phyloP scores from a whole-genome alignment of 2,113 vertebrate species.

The Ptilonorhynchus violaceus region DNA sequence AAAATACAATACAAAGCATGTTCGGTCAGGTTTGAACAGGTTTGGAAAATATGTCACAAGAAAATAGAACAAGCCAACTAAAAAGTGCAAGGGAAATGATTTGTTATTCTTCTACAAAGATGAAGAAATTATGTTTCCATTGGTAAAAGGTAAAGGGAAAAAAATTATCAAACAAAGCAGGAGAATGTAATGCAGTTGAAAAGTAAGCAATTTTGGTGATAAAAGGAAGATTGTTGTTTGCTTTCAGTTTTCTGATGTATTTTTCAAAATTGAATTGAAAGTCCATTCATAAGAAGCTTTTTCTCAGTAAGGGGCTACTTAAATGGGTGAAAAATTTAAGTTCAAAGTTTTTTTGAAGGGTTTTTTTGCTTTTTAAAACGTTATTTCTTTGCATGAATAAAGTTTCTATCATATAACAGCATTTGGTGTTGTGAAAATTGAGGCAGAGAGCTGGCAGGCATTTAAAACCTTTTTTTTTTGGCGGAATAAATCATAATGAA shows the following conservation, averaged over 20 bases:
- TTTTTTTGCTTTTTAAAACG: neutral
- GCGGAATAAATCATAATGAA: neutral
- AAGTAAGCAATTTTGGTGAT: conserved; percentile 12
- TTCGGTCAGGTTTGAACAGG: neutral
- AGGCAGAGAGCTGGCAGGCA: neutral
- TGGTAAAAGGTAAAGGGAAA: neutral
- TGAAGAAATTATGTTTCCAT: neutral
- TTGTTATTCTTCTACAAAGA: neutral
- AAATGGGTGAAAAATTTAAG: neutral
- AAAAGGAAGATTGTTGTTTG: neutral
- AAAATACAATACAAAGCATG: neutral
- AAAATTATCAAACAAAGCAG: neutral
- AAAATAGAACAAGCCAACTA: neutral
- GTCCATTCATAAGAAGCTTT: neutral
- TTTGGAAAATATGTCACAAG: neutral
- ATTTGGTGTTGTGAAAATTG: neutral
- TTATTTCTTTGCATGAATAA: neutral
- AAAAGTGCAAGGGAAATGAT: neutral
- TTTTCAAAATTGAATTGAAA: neutral
- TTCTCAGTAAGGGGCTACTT: neutral
- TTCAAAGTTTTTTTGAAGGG: neutral
- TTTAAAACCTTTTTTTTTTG: neutral
- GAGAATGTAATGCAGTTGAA: neutral
- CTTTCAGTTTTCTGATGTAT: neutral
- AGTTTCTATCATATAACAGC: neutral